Conservation (phyloP, 2,888 invertebrate species). For the Ametastegia equiseti region DNA sequence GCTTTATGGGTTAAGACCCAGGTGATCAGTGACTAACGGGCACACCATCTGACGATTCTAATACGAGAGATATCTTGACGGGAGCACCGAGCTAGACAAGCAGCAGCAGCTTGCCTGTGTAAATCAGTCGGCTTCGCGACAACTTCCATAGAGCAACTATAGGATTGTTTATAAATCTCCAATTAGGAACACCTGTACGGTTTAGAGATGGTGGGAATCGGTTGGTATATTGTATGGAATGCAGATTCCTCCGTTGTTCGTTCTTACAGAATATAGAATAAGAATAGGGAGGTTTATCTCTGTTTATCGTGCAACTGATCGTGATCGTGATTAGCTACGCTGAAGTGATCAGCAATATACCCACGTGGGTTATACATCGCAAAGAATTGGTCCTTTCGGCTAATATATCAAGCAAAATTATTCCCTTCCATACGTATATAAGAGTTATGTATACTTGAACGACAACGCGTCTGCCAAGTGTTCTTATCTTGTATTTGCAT, state of each 20-base stretch:
- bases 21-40: conserved; percentile 47
- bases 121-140: conserved; percentile 44
- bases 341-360: too few species aligned
- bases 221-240: conserved; percentile 27
- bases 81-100: neutral
- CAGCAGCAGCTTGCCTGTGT: conserved; percentile 38
- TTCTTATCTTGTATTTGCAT: conserved; percentile 34
- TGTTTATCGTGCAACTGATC: too few species aligned
- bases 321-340: neutral
- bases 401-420: neutral
- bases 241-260: conserved; percentile 35
- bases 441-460: neutral
- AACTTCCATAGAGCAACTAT: conserved; percentile 17
- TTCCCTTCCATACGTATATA: neutral
- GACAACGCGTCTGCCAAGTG: conserved; percentile 22
- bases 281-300: too few species aligned
- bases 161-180: conserved; percentile 72
- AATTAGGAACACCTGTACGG: conserved; percentile 74
- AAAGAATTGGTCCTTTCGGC: neutral
- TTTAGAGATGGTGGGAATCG: conserved; percentile 30
- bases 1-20: conserved; percentile 46
- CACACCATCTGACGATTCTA: conserved; percentile 48
- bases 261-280: neutral
- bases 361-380: too few species aligned
- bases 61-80: conserved; percentile 31